phyloP scores from a whole-genome alignment of 2,888 invertebrate species.

The Tetranychus piercei region DNA sequence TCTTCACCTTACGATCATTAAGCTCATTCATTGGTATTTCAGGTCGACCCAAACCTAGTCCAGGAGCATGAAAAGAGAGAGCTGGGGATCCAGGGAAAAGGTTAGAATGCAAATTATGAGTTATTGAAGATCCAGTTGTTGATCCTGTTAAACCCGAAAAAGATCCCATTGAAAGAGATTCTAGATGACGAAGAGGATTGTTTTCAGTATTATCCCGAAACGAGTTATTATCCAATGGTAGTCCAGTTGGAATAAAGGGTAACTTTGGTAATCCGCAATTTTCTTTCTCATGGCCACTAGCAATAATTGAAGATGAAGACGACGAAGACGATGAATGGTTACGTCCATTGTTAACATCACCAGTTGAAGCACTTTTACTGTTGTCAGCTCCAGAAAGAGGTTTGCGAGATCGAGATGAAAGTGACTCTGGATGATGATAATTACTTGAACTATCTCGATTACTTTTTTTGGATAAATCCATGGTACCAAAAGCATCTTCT shows the following conservation, averaged over 20 bases:
- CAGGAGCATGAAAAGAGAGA: slow-evolving; percentile 29
- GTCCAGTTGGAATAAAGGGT: not conserved
- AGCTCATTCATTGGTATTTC: not conserved
- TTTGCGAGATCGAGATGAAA: slow-evolving; percentile 13
- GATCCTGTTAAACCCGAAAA: slow-evolving; percentile 22
- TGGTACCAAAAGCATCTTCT: slow-evolving; percentile 10
- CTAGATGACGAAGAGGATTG: slow-evolving; percentile 54
- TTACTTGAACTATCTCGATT: not conserved
- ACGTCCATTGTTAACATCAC: not conserved
- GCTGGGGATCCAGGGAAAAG: slow-evolving; percentile 22
- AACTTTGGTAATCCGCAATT: not conserved
- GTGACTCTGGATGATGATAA: not conserved
- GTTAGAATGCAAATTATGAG: slow-evolving; percentile 22
- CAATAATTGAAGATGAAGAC: not conserved
- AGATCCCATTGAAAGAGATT: slow-evolving; percentile 53
- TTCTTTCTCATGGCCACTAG: not conserved
- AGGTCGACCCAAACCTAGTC: slow-evolving; percentile 32
- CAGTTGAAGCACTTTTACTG: not conserved
- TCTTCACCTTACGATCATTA: too few relatives aligned
- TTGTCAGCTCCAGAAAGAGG: slow-evolving; percentile 7
- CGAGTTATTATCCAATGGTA: slow-evolving; percentile 11
- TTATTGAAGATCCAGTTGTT: slow-evolving; percentile 14
- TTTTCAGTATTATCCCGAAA: slow-evolving; percentile 30
- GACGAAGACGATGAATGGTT: not conserved
- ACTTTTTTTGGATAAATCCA: slow-evolving; percentile 18